These are phyloP conservation scores for Mastigias papua DNA, from an alignment of 30 jellyfish, hydroid and myxozoan genomes.

Conservation along the genomic window DNA sequence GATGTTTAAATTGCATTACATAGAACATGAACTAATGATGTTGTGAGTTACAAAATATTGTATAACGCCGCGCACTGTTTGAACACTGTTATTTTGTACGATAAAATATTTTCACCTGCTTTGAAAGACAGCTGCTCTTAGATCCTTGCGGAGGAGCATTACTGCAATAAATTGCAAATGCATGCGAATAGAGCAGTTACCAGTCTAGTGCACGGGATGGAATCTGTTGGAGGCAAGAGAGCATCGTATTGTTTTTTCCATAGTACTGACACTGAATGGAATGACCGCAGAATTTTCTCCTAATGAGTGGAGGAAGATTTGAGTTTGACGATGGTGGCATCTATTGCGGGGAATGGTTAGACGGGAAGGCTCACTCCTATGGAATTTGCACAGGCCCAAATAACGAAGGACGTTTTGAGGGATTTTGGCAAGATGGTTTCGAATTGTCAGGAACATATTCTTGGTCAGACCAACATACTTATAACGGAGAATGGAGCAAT, in stretches of 20 bases:
- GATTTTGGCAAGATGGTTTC: conserved; percentile 89
- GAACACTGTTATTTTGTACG: neutral
- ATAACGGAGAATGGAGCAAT: conserved; percentile 94
- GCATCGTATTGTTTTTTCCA: neutral
- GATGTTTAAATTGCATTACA: too few species aligned
- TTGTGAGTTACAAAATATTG: too few species aligned
- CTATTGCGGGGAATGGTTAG: conserved; percentile 96
- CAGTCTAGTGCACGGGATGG: neutral
- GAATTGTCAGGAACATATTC: conserved; percentile 91
- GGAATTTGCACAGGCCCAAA: conserved; percentile 99
- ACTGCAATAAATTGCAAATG: neutral
- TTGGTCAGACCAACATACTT: conserved; percentile 85
- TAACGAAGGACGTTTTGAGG: conserved; percentile 91
- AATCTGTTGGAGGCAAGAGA: neutral
- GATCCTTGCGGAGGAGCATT: conserved; percentile 15
- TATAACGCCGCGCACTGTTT: too few species aligned
- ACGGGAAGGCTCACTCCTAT: conserved; percentile 94
- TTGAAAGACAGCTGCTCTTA: neutral
- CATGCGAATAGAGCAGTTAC: neutral
- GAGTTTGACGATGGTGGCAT: conserved; percentile 98
- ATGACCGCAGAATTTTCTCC: conserved; percentile 23
- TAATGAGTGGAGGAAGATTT: conserved; percentile 97
- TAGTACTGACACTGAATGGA: conserved; percentile 1
- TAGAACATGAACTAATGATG: too few species aligned
- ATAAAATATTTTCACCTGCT: conserved; percentile 3